Conservation (phyloP, 30 jellyfish, hydroid and myxozoan genomes). For the Aurelia coerulea region DNA sequence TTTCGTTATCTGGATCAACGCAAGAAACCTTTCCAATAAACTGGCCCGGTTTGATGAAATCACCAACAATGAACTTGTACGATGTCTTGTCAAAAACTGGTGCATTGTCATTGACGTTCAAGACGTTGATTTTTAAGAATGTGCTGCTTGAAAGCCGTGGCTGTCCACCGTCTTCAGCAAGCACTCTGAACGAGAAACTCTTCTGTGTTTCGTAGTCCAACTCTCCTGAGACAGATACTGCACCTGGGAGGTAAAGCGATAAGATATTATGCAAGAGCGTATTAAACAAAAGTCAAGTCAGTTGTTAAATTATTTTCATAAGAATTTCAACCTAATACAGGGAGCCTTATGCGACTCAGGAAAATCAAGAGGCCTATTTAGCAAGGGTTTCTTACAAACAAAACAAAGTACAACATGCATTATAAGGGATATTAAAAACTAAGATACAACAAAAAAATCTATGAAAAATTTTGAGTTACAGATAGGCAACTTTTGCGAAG, state of each 20-base stretch:
- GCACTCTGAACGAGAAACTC: constrained; percentile 45
- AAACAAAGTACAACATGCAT: no score
- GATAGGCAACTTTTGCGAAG: no score
- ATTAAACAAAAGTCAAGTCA: no score
- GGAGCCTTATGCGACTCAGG: no score
- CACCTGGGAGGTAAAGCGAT: not conserved
- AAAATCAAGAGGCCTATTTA: no score
- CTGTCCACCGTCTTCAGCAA: constrained; percentile 82
- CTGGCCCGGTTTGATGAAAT: constrained; percentile 62
- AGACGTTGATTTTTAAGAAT: constrained; percentile 47
- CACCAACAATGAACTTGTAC: constrained; percentile 71
- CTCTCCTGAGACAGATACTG: constrained; percentile 35
- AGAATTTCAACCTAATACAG: no score
- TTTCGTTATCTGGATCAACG: constrained; percentile 66
- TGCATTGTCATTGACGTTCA: constrained; percentile 88
- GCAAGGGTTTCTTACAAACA: no score
- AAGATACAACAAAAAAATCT: no score
- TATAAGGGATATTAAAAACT: no score
- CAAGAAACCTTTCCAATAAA: constrained; percentile 92
- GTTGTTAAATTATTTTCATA: no score
- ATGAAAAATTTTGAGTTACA: no score
- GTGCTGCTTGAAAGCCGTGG: constrained; percentile 80
- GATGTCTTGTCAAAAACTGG: constrained; percentile 67
- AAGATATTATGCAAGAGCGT: no score
- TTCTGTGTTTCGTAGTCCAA: constrained; percentile 80